These are phyloP conservation scores for Umimayanthus kanabou DNA, from an alignment of 92 coral and sea anemone genomes.

Conservation along the genomic window DNA sequence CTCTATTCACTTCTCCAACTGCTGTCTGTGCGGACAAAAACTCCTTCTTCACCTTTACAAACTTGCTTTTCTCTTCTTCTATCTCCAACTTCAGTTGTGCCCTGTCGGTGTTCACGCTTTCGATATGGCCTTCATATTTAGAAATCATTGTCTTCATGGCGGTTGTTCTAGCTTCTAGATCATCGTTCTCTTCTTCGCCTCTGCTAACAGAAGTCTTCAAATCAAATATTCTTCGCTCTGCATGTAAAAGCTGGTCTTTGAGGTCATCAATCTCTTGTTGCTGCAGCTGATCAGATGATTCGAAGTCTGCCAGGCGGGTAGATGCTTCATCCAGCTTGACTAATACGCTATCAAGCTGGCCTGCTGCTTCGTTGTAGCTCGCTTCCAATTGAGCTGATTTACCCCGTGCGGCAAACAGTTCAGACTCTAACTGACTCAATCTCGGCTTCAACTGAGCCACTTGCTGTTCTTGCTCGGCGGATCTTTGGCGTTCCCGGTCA, in stretches of 20 bases:
- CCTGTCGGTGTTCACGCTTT: slow-evolving; percentile 68
- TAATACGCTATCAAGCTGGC: slow-evolving; percentile 73
- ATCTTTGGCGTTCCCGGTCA: slow-evolving; percentile 84
- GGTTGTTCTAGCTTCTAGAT: slow-evolving; percentile 78
- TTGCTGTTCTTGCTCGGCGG: slow-evolving; percentile 83
- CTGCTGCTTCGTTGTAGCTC: slow-evolving; percentile 72
- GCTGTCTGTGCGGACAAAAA: slow-evolving; percentile 67
- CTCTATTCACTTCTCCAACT: slow-evolving; percentile 70
- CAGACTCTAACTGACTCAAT: slow-evolving; percentile 84
- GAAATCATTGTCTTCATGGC: slow-evolving; percentile 85
- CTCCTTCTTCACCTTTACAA: slow-evolving; percentile 72
- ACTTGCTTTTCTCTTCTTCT: slow-evolving; percentile 88
- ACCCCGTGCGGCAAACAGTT: slow-evolving; percentile 78
- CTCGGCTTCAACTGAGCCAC: slow-evolving; percentile 73
- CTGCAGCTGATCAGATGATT: slow-evolving; percentile 66
- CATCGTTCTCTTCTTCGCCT: slow-evolving; percentile 88
- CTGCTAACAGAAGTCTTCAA: slow-evolving; percentile 73
- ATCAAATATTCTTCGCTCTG: slow-evolving; percentile 78
- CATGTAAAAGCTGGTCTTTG: slow-evolving; percentile 73
- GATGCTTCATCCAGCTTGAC: slow-evolving; percentile 64
- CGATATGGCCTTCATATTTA: slow-evolving; percentile 81
- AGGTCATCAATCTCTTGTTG: slow-evolving; percentile 87
- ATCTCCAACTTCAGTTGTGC: slow-evolving; percentile 76
- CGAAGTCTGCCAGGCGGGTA: slow-evolving; percentile 66
- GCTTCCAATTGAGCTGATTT: slow-evolving; percentile 79